These are phyloP conservation scores for Monoplex corrugatus DNA, from an alignment of 2,888 invertebrate genomes.

Conservation along the genomic window DNA sequence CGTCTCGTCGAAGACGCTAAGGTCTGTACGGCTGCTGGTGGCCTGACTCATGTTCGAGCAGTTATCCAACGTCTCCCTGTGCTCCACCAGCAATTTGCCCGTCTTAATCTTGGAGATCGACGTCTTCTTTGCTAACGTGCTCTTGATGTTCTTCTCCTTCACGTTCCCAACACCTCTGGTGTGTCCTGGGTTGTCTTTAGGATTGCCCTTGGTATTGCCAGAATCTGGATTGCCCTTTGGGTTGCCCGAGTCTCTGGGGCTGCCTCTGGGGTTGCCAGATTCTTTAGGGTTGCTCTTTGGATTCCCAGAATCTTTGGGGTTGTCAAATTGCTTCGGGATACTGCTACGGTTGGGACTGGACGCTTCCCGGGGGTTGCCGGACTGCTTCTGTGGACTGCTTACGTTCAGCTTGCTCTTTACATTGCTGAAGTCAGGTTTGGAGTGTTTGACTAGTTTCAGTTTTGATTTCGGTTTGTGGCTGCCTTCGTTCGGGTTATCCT, in stretches of 20 bases:
- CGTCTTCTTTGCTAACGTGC: slow-evolving; percentile 51
- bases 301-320: neutral
- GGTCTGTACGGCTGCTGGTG: slow-evolving; percentile 69
- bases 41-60: slow-evolving; percentile 61
- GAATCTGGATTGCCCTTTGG: neutral
- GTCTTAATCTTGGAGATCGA: slow-evolving; percentile 59
- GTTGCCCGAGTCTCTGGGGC: neutral
- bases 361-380: neutral
- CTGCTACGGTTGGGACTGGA: slow-evolving; percentile 19
- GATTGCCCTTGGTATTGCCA: neutral
- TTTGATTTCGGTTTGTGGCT: slow-evolving; percentile 54
- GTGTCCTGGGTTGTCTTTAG: neutral
- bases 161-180: neutral
- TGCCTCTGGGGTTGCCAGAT: neutral
- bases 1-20: slow-evolving; percentile 57
- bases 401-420: slow-evolving; percentile 73
- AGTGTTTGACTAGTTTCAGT: slow-evolving; percentile 62
- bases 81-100: slow-evolving; percentile 60
- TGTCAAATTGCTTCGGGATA: neutral
- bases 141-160: neutral
- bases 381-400: neutral
- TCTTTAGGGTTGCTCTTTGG: neutral
- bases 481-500: slow-evolving; percentile 5
- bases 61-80: slow-evolving; percentile 60
- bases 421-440: slow-evolving; percentile 74